These are phyloP conservation scores for Poeciliopsis paucimaculata DNA, from an alignment of 2,797 vertebrate genomes.

Conservation along the genomic window DNA sequence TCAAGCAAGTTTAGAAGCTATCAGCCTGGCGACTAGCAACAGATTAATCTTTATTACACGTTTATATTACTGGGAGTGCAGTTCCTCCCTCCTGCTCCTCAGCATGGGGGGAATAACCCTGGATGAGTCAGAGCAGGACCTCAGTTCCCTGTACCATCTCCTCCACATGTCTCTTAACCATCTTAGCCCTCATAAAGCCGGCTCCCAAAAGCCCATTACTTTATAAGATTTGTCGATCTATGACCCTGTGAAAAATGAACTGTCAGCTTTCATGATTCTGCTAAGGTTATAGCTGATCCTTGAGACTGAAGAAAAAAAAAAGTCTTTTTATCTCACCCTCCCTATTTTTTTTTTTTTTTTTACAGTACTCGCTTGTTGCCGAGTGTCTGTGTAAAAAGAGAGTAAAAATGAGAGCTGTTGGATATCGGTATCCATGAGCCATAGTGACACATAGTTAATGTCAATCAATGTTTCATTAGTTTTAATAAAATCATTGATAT, in stretches of 20 bases:
- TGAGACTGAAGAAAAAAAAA: conserved; percentile 73
- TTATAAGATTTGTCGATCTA: conserved; percentile 86
- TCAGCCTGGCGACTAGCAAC: conserved; percentile 81
- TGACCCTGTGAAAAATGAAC: conserved; percentile 88
- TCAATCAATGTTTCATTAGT: background rate
- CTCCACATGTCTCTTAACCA: conserved; percentile 85
- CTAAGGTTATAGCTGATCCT: conserved; percentile 84
- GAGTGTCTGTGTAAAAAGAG: conserved; percentile 45
- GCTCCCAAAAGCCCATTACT: conserved; percentile 87
- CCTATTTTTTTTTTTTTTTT: conserved; percentile 55
- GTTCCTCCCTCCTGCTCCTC: conserved; percentile 71
- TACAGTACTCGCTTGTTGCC: conserved; percentile 24
- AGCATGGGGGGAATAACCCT: conserved; percentile 79
- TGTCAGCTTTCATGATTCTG: conserved; percentile 88
- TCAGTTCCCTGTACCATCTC: conserved; percentile 76
- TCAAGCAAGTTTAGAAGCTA: conserved; percentile 86
- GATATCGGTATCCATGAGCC: background rate
- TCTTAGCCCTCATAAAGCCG: conserved; percentile 86
- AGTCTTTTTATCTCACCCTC: conserved; percentile 44
- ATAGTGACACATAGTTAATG: background rate
- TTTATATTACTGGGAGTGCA: conserved; percentile 84
- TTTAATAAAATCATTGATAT: background rate
- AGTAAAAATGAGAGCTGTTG: conserved; percentile 37
- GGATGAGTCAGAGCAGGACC: conserved; percentile 81
- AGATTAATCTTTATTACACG: conserved; percentile 89